A percentile compares a stretch with the other conserved stretches of the same genome.
phyloP scores from a whole-genome alignment of 2,797 vertebrate species.

The Furcifer pardalis region DNA sequence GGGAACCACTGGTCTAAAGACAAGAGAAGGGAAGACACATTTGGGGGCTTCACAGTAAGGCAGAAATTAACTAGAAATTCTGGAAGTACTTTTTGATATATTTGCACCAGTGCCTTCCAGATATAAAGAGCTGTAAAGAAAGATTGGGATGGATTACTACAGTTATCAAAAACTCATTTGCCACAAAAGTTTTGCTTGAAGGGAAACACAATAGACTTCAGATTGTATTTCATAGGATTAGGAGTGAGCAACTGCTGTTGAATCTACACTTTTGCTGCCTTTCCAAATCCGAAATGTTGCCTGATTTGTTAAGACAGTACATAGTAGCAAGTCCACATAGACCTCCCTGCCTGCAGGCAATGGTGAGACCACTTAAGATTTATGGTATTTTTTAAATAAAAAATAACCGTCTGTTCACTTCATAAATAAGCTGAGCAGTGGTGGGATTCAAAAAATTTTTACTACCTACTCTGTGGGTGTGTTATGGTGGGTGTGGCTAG shows the following conservation, averaged over 20 bases:
- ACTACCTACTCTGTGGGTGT: too few species aligned
- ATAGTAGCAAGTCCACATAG: not conserved
- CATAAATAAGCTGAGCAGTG: too few species aligned
- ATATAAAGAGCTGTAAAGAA: not conserved
- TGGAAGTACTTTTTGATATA: not conserved
- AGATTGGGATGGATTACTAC: too few species aligned
- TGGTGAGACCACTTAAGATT: not conserved
- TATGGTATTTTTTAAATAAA: not conserved
- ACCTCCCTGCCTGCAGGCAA: not conserved
- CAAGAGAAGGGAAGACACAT: not conserved
- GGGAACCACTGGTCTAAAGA: too few species aligned
- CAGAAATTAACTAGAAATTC: not conserved
- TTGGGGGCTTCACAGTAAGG: not conserved
- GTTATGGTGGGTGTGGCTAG: too few species aligned
- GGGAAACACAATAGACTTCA: not conserved
- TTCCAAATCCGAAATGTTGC: not conserved
- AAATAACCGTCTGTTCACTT: not conserved
- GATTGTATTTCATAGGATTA: not conserved
- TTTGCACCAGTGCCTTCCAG: not conserved
- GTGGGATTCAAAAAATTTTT: too few species aligned
- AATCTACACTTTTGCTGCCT: not conserved
- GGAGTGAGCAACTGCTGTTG: not conserved
- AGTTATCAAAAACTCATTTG: conserved; percentile 1
- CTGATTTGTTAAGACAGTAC: not conserved
- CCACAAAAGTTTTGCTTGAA: not conserved